Percentiles rank a stretch among this genome's conserved stretches.
phyloP scores from a whole-genome alignment of 2,113 vertebrate genomes.

The Melanocharis versteri region DNA sequence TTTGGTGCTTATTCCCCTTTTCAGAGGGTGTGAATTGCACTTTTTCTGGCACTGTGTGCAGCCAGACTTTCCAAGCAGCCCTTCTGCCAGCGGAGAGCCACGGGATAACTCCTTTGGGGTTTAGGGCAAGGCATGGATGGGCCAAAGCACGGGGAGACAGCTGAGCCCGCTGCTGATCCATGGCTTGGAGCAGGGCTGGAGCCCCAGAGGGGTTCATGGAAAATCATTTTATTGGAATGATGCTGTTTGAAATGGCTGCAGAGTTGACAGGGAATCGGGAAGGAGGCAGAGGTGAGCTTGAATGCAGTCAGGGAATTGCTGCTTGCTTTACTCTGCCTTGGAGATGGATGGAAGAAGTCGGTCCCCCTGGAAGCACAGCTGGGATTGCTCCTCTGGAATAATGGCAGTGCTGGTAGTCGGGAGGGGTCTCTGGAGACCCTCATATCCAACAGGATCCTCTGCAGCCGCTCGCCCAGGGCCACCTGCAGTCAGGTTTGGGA shows the following conservation, averaged over 20 bases:
- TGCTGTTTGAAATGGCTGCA: neutral
- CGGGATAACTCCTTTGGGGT: accelerated
- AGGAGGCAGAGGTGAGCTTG: neutral
- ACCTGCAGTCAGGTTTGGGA: neutral
- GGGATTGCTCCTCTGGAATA: neutral
- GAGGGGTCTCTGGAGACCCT: neutral
- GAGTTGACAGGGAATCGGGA: neutral
- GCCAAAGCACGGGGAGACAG: neutral
- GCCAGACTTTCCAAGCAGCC: neutral
- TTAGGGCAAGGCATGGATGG: neutral
- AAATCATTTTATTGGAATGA: neutral
- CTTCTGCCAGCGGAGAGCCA: neutral
- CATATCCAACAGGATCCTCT: neutral
- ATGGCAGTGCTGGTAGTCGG: neutral
- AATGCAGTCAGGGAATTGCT: neutral
- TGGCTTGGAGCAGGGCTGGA: neutral
- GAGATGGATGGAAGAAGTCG: neutral
- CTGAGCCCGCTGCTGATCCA: accelerated
- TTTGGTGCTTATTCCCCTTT: neutral
- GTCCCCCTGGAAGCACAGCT: neutral
- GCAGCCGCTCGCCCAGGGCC: neutral
- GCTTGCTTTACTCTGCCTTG: neutral
- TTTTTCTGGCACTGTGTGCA: neutral
- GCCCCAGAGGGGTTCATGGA: neutral
- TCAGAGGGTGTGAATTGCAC: neutral